These are phyloP conservation scores for Poeciliopsis gracilis DNA, from an alignment of 2,797 vertebrate genomes.

Conservation along the genomic window DNA sequence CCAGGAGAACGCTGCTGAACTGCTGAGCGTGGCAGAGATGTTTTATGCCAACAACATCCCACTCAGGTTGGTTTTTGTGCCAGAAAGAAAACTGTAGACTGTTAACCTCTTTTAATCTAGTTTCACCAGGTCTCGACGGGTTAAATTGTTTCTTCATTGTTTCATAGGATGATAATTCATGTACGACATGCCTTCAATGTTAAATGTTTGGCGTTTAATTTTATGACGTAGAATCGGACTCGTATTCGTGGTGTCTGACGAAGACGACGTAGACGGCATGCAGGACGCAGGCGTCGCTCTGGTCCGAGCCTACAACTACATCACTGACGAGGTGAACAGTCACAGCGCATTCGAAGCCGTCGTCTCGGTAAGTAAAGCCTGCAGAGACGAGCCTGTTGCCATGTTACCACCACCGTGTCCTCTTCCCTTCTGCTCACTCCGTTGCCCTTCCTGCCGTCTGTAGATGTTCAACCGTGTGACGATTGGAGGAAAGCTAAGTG, in stretches of 20 bases:
- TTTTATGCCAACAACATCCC: constrained; percentile 97
- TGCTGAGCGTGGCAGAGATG: constrained; percentile 95
- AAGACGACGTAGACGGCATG: constrained; percentile 90
- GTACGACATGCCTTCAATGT: not conserved
- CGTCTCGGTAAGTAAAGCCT: constrained; percentile 84
- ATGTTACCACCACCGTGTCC: not conserved
- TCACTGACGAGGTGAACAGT: constrained; percentile 90
- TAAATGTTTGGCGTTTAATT: constrained; percentile 16
- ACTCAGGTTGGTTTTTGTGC: constrained; percentile 83
- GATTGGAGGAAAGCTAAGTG: constrained; percentile 85
- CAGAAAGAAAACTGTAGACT: not conserved
- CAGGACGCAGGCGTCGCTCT: constrained; percentile 93
- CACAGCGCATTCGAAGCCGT: constrained; percentile 91
- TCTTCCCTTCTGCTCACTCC: not conserved
- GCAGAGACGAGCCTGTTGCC: too few species aligned
- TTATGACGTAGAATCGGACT: constrained; percentile 86
- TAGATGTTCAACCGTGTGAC: constrained; percentile 91
- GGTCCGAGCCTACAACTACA: constrained; percentile 93
- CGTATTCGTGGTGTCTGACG: constrained; percentile 93
- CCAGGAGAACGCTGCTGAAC: constrained; percentile 87
- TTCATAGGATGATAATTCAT: not conserved
- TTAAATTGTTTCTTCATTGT: not conserved
- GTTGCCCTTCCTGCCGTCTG: not conserved
- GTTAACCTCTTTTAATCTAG: not conserved
- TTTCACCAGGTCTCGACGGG: not conserved